phyloP scores from a whole-genome alignment of 2,797 vertebrate genomes.

The Poliocrania exsul region DNA sequence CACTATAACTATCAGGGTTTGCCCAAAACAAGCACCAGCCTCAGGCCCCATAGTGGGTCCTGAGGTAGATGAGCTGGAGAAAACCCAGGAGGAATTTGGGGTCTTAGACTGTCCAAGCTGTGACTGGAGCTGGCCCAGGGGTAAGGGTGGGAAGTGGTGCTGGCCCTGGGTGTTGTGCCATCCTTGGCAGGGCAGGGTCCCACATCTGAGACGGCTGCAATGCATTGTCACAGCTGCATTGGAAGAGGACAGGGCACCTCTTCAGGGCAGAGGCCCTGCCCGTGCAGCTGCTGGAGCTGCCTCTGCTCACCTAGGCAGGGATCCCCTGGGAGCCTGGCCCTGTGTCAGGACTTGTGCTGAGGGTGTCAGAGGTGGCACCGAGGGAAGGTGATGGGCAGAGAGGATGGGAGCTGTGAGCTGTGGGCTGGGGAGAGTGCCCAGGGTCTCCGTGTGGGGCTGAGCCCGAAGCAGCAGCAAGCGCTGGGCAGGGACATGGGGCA shows the following conservation, averaged over 20 bases:
- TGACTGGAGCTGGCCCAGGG: background rate
- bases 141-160: background rate
- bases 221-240: accelerated
- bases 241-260: background rate
- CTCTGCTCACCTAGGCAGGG: background rate
- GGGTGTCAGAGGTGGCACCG: accelerated
- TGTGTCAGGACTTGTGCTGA: accelerated
- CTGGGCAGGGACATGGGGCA: background rate
- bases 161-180: background rate
- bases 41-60: accelerated
- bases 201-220: too few relatives aligned
- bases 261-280: accelerated
- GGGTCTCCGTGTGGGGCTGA: accelerated
- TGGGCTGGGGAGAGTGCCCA: accelerated
- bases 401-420: background rate
- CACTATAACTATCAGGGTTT: background rate
- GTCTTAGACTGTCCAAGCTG: background rate
- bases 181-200: background rate
- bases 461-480: accelerated
- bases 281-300: background rate
- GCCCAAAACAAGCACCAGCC: background rate
- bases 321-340: background rate
- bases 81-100: accelerated
- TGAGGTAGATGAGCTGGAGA: background rate
- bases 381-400: background rate